Conservation (phyloP, 2,888 invertebrate genomes). For the Pseudococcus longispinus region DNA sequence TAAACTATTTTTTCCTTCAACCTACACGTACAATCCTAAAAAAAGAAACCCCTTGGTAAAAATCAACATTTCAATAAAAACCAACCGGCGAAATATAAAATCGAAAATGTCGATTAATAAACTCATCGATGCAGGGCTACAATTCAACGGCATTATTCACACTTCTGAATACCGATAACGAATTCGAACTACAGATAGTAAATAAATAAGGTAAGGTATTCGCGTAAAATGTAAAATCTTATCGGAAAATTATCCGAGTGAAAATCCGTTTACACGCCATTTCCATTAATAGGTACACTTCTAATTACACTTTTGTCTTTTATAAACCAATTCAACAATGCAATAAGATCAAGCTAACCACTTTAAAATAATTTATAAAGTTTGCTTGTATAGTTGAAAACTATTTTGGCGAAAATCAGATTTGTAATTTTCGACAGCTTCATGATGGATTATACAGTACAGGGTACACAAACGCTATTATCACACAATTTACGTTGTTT, state of each 20-base stretch:
- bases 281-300: not conserved
- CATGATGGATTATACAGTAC: not conserved
- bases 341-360: constrained; percentile 5
- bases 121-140: not conserved
- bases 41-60: too few relatives aligned
- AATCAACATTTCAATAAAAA: too few relatives aligned
- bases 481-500: not conserved
- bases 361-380: not conserved
- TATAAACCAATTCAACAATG: not conserved
- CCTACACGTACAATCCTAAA: too few relatives aligned
- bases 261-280: constrained; percentile 11
- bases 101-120: not conserved
- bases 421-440: not conserved
- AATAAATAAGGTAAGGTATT: not conserved
- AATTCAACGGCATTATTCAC: not conserved
- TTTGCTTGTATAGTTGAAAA: not conserved
- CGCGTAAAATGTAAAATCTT: not conserved
- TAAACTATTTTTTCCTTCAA: too few relatives aligned
- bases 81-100: not conserved
- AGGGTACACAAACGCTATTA: not conserved
- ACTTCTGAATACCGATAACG: not conserved
- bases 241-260: not conserved
- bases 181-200: not conserved
- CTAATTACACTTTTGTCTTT: constrained; percentile 4
- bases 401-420: constrained; percentile 7